Evolutionary conservation across 2,113 vertebrate genomes (phyloP).

Genomic region (Scytalopus superciliaris): DNA sequence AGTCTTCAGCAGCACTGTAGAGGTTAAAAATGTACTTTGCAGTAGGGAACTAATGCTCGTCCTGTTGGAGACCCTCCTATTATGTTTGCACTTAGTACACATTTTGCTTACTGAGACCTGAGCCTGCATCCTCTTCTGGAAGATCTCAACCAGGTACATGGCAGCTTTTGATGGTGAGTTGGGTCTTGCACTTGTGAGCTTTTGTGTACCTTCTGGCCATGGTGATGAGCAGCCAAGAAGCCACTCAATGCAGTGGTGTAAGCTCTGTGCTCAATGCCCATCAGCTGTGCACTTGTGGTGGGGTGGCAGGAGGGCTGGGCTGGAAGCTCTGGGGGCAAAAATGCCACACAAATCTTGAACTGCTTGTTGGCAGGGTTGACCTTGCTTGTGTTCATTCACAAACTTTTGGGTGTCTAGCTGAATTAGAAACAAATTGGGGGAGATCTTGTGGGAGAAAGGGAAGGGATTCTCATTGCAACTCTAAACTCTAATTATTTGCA

Average conservation of each 20-base stretch:
- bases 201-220: background rate
- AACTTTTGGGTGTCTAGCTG: background rate
- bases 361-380: background rate
- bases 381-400: background rate
- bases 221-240: background rate
- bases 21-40: background rate
- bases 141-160: background rate
- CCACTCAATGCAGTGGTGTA: fast-evolving
- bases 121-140: background rate
- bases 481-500: slow-evolving; percentile 36
- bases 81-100: fast-evolving
- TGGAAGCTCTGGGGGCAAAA: background rate
- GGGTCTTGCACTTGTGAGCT: fast-evolving
- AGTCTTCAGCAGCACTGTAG: background rate
- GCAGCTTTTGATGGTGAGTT: background rate
- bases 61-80: background rate
- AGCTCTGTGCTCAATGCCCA: background rate
- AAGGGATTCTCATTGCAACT: background rate
- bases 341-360: background rate
- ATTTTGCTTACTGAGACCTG: background rate
- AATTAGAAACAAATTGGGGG: background rate
- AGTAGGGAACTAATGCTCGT: background rate
- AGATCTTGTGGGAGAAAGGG: background rate
- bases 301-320: background rate
- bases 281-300: fast-evolving